Percentiles rank a stretch among this genome's conserved stretches.
phyloP scores from a whole-genome alignment of 2,113 vertebrate species.

The Connochaetes taurinus region DNA sequence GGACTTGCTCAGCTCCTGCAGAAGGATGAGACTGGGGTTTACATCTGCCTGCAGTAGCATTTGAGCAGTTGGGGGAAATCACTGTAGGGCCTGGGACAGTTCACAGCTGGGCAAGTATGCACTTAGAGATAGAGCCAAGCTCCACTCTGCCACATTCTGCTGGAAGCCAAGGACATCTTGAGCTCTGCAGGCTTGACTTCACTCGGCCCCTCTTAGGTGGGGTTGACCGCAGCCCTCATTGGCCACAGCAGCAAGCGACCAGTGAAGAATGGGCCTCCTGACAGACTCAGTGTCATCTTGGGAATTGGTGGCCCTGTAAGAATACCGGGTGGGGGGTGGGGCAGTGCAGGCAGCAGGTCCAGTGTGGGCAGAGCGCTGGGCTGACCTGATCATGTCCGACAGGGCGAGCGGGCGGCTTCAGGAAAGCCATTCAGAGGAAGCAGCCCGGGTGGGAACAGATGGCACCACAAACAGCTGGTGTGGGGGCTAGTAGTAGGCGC shows the following conservation, averaged over 20 bases:
- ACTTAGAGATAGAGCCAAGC: not conserved
- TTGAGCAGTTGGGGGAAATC: not conserved
- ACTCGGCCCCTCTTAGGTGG: not conserved
- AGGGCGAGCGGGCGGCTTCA: slow-evolving; percentile 77
- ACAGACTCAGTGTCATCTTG: slow-evolving; percentile 52
- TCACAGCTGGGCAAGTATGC: not conserved
- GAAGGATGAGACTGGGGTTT: not conserved
- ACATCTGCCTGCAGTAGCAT: not conserved
- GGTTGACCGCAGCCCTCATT: not conserved
- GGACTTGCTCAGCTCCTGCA: rapidly evolving
- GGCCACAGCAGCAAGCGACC: not conserved
- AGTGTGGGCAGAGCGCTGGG: slow-evolving; percentile 67
- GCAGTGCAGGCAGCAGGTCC: slow-evolving; percentile 71
- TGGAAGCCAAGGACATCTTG: not conserved
- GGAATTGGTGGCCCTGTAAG: slow-evolving; percentile 71
- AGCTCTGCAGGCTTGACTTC: not conserved
- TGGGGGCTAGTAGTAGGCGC: slow-evolving; percentile 45
- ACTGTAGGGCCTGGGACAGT: not conserved
- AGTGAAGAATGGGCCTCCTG: slow-evolving; percentile 60
- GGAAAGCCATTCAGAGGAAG: slow-evolving; percentile 78
- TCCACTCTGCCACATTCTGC: not conserved
- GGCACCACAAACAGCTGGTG: slow-evolving; percentile 79
- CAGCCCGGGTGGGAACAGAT: slow-evolving; percentile 81
- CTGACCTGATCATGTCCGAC: slow-evolving; percentile 81
- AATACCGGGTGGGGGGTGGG: slow-evolving; percentile 19